Conservation (phyloP, 1,140 invertebrate genomes). For the Thrips palmi region DNA sequence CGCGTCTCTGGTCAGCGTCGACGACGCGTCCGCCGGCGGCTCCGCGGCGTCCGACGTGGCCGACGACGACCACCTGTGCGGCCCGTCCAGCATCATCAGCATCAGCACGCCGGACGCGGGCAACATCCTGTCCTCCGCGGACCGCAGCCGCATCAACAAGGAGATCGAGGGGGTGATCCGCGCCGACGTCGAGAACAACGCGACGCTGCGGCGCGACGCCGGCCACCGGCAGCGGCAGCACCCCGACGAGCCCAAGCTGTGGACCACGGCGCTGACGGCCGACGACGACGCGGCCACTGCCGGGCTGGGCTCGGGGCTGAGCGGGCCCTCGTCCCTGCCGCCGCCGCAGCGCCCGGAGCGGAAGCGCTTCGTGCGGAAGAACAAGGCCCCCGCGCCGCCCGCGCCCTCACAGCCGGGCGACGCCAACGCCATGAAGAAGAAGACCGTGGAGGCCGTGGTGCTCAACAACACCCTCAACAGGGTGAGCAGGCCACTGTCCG, state of each 20-base stretch:
- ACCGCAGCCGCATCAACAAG: constrained; percentile 4
- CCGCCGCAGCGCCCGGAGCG: constrained; percentile 16
- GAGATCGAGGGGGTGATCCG: constrained; percentile 12
- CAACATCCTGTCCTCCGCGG: constrained; percentile 11
- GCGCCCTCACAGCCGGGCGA: too few relatives aligned
- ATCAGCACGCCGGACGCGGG: constrained; percentile 17
- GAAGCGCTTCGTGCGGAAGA: constrained; percentile 12
- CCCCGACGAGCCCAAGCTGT: not conserved
- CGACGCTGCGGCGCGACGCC: not conserved
- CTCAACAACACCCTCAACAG: not conserved
- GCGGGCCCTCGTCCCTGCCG: too few relatives aligned
- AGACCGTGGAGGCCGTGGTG: not conserved
- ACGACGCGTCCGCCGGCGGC: constrained; percentile 17
- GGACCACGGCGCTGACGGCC: not conserved
- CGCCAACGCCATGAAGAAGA: constrained; percentile 2
- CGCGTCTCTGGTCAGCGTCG: constrained; percentile 11
- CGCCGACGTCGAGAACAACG: constrained; percentile 3
- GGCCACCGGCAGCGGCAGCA: constrained; percentile 6
- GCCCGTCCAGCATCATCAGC: constrained; percentile 17
- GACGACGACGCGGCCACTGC: too few relatives aligned
- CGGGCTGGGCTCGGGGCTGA: too few relatives aligned
- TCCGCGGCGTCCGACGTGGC: constrained; percentile 15
- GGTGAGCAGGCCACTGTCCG: not conserved
- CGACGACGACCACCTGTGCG: not conserved
- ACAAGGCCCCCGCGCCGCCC: constrained; percentile 7